Percentiles rank a stretch among this genome's conserved stretches.
These are phyloP conservation scores for Lycocerus yunnanus DNA, from an alignment of 2,888 invertebrate species.

Conservation along the genomic window DNA sequence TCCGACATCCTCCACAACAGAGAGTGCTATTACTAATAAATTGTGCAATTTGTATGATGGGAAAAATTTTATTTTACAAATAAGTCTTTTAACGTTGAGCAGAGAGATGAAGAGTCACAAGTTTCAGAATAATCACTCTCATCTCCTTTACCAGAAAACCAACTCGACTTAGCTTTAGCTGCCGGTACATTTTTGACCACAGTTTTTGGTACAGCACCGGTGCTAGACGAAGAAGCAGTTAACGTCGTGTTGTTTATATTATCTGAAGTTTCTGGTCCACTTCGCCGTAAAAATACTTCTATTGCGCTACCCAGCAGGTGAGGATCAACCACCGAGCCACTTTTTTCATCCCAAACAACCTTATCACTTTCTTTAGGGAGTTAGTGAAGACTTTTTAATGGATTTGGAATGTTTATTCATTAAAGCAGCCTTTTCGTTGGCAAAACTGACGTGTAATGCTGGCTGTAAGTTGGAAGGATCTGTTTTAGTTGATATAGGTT, in stretches of 20 bases:
- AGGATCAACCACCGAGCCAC: conserved; percentile 79
- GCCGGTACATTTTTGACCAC: conserved; percentile 42
- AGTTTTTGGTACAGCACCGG: conserved; percentile 57
- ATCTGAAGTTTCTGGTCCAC: conserved; percentile 56
- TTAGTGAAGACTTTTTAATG: conserved; percentile 23
- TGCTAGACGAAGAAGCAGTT: conserved; percentile 48
- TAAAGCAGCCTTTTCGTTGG: conserved; percentile 59
- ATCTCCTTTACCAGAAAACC: conserved; percentile 68
- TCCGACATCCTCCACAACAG: neutral
- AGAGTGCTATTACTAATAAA: neutral
- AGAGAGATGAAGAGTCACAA: conserved; percentile 80
- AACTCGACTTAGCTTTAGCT: conserved; percentile 51
- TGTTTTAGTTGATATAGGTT: conserved; percentile 69
- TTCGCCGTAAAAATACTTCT: conserved; percentile 76
- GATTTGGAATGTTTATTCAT: conserved; percentile 12
- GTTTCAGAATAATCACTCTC: conserved; percentile 71
- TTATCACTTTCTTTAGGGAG: conserved; percentile 52
- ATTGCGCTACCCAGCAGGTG: conserved; percentile 82
- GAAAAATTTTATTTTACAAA: conserved; percentile 74
- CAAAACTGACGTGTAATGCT: conserved; percentile 58
- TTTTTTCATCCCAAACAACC: conserved; percentile 76
- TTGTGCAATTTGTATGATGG: neutral
- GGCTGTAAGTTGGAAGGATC: conserved; percentile 54
- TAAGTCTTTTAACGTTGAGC: conserved; percentile 83
- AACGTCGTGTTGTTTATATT: conserved; percentile 34